Conservation (phyloP, 2,797 vertebrate genomes). For the Aphelocoma californica region DNA sequence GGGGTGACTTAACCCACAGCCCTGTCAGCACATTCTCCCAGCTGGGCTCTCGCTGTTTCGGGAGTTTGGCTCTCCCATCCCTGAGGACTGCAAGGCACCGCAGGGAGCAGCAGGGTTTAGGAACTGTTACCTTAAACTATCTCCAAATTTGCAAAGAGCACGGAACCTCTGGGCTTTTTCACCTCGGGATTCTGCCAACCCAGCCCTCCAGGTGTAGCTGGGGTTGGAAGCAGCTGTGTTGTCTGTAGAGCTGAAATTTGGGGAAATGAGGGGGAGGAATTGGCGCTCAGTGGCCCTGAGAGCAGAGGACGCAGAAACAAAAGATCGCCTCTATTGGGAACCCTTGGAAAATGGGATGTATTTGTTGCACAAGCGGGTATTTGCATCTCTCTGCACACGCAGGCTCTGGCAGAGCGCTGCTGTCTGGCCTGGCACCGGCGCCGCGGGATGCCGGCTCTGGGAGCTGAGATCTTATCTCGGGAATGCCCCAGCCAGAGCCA, state of each 20-base stretch:
- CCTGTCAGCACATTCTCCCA: not conserved
- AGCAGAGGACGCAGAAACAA: not conserved
- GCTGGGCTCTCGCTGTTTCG: not conserved
- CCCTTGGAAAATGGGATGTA: not conserved
- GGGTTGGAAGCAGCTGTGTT: not conserved
- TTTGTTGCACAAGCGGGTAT: not conserved
- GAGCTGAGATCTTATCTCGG: slow-evolving; percentile 11
- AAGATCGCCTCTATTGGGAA: not conserved
- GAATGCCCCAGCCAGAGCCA: not conserved
- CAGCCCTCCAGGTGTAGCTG: not conserved
- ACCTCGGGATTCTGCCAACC: not conserved
- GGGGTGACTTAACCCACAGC: not conserved
- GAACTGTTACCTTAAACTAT: not conserved
- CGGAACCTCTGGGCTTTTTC: not conserved
- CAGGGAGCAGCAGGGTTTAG: not conserved
- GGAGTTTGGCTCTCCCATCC: rapidly evolving
- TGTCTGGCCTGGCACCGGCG: not conserved
- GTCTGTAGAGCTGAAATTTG: not conserved
- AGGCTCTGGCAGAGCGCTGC: not conserved
- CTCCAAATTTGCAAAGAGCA: not conserved
- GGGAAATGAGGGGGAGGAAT: rapidly evolving
- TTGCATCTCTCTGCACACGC: not conserved
- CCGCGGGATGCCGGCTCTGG: not conserved
- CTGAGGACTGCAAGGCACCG: rapidly evolving
- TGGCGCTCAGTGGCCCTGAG: rapidly evolving